Evolutionary conservation across 2,113 vertebrate species (phyloP), one percentile per base, ranked within the genome.

Genomic region (Podilymbus podiceps): DNA sequence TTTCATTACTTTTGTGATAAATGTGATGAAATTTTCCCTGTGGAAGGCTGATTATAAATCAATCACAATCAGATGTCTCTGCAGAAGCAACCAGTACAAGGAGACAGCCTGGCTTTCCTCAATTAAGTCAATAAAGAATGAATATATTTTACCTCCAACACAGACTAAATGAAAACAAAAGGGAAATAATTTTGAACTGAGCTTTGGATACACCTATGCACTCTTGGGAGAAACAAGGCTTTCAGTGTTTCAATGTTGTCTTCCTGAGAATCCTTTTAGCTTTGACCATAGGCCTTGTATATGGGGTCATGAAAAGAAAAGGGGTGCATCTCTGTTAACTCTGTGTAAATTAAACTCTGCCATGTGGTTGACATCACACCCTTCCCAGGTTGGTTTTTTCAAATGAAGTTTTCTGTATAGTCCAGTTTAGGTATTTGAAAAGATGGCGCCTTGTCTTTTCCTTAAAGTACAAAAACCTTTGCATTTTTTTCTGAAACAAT

Each of bases 1-100:
- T 94, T 84, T 63, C 56, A 75, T 71, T 88, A 59, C 63, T 96
- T 93, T 71, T 86, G 52, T 96, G 52, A 64, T 90, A 84, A 86
- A 89, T 35, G 44, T 24, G 53, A 68, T 89, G 7, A 90, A 44
- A 68, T 75, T 93, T 93, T 90, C 60, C 85, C 56, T 52, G 56
- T 2, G 2, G 83, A 90, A 84, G 22, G 44, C 11, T 81, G 52
- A 52, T 84, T 71, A 52, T 77, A 73, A 91, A 86, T 80, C 78
- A 76, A 2, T 63, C 64, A 81, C 47, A 72, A 77, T 40, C 63
- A 74, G 44, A 81, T 49, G 33, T 81, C 71, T 77, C 64, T 72
- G 68, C 68, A 81, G 73, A 95, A 95, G 30, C 2, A 1, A 74
- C n/a, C 28, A 49, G 25, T 27, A 53, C 30, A 38, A 66, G 44